Evolutionary conservation across 2,113 vertebrate species (phyloP), one percentile per base, ranked within the genome.

Genomic region (Leptodactylus fuscus): DNA sequence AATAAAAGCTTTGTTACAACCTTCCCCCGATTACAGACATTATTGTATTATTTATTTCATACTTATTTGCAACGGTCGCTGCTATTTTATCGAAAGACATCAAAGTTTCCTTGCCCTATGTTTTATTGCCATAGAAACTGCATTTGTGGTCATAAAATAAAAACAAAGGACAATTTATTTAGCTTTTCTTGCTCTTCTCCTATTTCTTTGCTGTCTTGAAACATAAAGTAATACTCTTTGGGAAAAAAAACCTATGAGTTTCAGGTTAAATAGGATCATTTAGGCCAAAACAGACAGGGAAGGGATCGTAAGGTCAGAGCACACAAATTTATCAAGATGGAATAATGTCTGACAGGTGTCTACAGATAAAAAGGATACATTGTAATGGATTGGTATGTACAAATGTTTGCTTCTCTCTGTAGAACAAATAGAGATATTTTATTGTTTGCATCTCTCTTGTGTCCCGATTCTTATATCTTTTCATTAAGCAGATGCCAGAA

Each of bases 261-360:
- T 86, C 49, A 86, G 77, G 77, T 86, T 86, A 86, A 86, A 86
- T 81, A 86, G 77, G 84, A 86, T 86, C 76, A 86, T 71, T 81
- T 86, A 73, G 84, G 84, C 84, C 76, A 81, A 71, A 69, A 86
- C 24, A 81, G 49, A 81, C 69, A 69, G 71, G 51, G 65, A 73
- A 46, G 20, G 24, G 77, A 81, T 71, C 84, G n/a, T 73, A 53
- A 34, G 84, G 84, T 86, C 84, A 86, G 24, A 73, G 32, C 67
- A 60, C 77, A 86, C 65, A 81, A 73, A 86, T 86, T 86, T 53
- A 86, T 86, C 84, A 81, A 73, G 51, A 73, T 81, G 27, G 53
- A 51, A 86, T 86, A 86, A 81, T 86, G 77, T 86, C 76, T 86
- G 84, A 86, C 84, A 86, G 60, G 75, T 86, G 84, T 32, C 84